Conservation (phyloP, 1,140 invertebrate species). For the Whitmania pigra region DNA sequence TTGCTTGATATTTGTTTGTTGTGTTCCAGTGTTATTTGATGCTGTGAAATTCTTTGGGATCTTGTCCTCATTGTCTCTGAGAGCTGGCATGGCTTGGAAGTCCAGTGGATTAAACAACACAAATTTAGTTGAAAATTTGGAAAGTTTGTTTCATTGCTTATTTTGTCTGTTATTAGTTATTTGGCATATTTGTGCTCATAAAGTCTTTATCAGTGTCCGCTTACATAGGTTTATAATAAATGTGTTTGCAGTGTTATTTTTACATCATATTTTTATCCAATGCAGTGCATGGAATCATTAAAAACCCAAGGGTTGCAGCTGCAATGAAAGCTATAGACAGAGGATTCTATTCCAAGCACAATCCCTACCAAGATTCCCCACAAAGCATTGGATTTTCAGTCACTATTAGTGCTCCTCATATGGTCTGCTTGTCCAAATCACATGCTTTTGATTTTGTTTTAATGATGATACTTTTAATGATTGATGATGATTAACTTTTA, state of each 20-base stretch:
- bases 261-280: slow-evolving; percentile 27
- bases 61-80: background rate
- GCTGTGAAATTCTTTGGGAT: slow-evolving; percentile 7
- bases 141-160: slow-evolving; percentile 52
- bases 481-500: no score
- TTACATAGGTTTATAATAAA: background rate
- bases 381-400: slow-evolving; percentile 56
- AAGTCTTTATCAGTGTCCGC: background rate
- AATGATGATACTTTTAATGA: background rate
- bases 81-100: slow-evolving; percentile 51
- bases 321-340: slow-evolving; percentile 77
- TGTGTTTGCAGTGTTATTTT: slow-evolving; percentile 11
- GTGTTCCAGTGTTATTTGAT: background rate
- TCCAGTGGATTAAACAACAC: slow-evolving; percentile 69
- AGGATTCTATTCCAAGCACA: slow-evolving; percentile 58
- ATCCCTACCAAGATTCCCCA: slow-evolving; percentile 77
- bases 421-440: slow-evolving; percentile 55
- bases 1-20: no score
- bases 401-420: slow-evolving; percentile 94
- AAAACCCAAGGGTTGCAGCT: slow-evolving; percentile 59
- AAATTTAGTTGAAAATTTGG: slow-evolving; percentile 69
- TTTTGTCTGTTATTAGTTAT: no score
- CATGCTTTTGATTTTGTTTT: background rate
- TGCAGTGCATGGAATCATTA: slow-evolving; percentile 72
- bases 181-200: background rate